Evolutionary conservation across 2,888 invertebrate genomes (phyloP).

Genomic region (Anagyrus pseudococci): DNA sequence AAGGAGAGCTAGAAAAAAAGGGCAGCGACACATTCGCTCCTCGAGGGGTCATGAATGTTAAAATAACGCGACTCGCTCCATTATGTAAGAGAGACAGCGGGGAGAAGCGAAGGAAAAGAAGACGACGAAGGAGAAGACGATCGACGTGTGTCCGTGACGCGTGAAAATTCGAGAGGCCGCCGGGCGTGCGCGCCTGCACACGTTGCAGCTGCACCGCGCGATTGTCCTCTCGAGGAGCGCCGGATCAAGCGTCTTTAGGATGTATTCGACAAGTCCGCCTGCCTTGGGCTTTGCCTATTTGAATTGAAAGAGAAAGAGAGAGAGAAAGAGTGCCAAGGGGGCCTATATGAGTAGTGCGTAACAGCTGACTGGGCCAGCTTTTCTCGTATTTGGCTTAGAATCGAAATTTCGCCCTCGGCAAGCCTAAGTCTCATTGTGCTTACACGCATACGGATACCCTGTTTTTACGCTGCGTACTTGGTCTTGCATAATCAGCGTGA

Average conservation of each 20-base stretch:
- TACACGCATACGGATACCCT: too few relatives aligned
- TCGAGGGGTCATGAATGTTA: constrained; percentile 30
- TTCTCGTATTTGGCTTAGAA: not conserved
- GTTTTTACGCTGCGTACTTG: too few relatives aligned
- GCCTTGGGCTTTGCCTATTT: too few relatives aligned
- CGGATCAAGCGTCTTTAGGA: not conserved
- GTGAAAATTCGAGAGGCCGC: constrained; percentile 35
- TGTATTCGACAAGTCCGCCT: not conserved
- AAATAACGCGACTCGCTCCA: constrained; percentile 17
- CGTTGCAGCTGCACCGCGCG: constrained; percentile 22
- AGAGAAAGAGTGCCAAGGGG: too few relatives aligned
- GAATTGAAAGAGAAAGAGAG: too few relatives aligned
- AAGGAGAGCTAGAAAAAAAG: too few relatives aligned
- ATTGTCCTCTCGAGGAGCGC: too few relatives aligned
- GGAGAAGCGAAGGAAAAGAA: not conserved
- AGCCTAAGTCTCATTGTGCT: too few relatives aligned
- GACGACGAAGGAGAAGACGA: constrained; percentile 8
- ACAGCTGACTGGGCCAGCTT: constrained; percentile 14
- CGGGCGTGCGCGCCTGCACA: not conserved
- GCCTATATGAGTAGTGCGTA: not conserved
- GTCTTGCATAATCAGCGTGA: too few relatives aligned
- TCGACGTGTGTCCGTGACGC: constrained; percentile 23
- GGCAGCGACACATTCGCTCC: not conserved
- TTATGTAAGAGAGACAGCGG: too few relatives aligned
- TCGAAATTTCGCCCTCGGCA: too few relatives aligned